Percentiles rank a stretch among this genome's conserved stretches.
phyloP scores from a whole-genome alignment of 2,113 vertebrate genomes.

The Coptodon rendalli region DNA sequence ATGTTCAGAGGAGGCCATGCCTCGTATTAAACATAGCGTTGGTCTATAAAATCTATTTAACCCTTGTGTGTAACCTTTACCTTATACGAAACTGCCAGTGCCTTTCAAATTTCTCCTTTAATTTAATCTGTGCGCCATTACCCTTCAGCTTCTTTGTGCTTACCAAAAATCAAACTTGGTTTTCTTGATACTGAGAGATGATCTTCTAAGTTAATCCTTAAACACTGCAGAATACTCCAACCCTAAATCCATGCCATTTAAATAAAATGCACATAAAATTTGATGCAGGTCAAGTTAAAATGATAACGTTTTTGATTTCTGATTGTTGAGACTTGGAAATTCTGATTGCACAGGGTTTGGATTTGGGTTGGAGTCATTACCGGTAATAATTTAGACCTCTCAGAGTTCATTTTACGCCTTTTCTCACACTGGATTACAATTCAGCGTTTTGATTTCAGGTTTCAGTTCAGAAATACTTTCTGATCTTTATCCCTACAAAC shows the following conservation, averaged over 20 bases:
- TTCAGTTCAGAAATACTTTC: background rate
- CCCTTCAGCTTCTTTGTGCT: background rate
- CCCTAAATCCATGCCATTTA: background rate
- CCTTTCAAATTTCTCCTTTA: background rate
- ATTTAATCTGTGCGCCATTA: background rate
- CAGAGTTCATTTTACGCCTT: background rate
- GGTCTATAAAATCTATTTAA: background rate
- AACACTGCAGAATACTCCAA: background rate
- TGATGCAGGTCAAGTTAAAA: background rate
- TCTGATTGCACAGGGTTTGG: background rate
- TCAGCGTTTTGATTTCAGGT: background rate
- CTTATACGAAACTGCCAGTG: background rate
- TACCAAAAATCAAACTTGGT: background rate
- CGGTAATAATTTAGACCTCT: background rate
- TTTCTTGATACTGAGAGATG: background rate
- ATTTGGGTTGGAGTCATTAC: background rate
- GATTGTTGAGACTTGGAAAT: background rate
- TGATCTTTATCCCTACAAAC: slow-evolving; percentile 35
- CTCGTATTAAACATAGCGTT: background rate
- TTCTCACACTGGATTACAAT: background rate
- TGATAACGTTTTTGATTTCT: background rate
- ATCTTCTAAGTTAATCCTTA: background rate
- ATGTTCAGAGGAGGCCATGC: background rate
- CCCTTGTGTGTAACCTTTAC: background rate
- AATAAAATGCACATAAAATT: background rate